phyloP scores from a whole-genome alignment of 2,113 vertebrate genomes.

The Aegithalos caudatus region DNA sequence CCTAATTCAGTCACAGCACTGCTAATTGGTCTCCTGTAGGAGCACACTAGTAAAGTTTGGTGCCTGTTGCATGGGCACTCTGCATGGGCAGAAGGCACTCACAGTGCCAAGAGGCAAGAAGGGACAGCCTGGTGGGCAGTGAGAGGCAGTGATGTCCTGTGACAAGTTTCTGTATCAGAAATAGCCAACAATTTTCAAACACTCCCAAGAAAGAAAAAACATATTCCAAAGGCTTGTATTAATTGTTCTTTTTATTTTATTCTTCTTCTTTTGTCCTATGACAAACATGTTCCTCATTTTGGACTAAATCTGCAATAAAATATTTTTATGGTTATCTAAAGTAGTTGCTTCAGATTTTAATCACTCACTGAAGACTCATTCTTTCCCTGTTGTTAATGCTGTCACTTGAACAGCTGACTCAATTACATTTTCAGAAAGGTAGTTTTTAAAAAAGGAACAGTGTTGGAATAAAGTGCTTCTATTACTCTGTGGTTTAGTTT shows the following conservation, averaged over 20 bases:
- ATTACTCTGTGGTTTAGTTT: background rate
- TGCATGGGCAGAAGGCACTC: background rate
- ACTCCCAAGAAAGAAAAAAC: background rate
- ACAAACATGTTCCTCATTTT: background rate
- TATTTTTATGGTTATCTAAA: background rate
- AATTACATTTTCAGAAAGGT: background rate
- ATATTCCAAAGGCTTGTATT: background rate
- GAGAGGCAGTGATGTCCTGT: background rate
- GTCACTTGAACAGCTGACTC: conserved; percentile 17
- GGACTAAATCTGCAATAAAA: background rate
- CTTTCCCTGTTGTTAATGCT: background rate
- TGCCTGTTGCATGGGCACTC: background rate
- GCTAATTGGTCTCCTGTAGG: background rate
- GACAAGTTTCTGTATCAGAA: background rate
- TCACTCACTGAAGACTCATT: background rate
- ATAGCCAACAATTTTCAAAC: background rate
- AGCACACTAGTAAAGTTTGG: background rate
- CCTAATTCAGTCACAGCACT: background rate
- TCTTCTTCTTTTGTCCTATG: background rate
- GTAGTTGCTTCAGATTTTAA: background rate
- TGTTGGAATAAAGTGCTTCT: background rate
- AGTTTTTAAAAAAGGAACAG: background rate
- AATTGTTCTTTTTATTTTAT: background rate
- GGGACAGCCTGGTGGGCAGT: background rate
- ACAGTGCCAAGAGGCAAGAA: accelerated